These are phyloP conservation scores for Drosophila leonis DNA, from an alignment of 2,888 invertebrate species.

Conservation along the genomic window DNA sequence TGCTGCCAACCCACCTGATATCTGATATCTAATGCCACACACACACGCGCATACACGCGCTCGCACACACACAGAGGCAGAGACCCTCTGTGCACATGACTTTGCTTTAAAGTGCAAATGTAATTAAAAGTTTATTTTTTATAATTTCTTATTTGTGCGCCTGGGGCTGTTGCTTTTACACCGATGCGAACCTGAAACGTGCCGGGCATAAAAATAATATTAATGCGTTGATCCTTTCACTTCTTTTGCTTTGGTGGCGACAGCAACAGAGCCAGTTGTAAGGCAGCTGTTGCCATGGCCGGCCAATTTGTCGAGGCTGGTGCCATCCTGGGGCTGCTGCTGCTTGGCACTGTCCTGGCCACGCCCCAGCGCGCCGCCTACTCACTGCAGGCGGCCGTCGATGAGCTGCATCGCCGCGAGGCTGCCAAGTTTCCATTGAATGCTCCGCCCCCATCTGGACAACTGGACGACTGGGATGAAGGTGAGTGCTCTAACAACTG, in stretches of 20 bases:
- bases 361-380: slow-evolving; percentile 78
- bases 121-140: slow-evolving; percentile 75
- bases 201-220: slow-evolving; percentile 57
- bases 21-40: slow-evolving; percentile 23
- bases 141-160: neutral
- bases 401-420: slow-evolving; percentile 85
- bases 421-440: slow-evolving; percentile 81
- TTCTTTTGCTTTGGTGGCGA: slow-evolving; percentile 18
- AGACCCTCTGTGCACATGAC: slow-evolving; percentile 6
- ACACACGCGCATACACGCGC: slow-evolving; percentile 9
- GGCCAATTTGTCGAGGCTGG: slow-evolving; percentile 39
- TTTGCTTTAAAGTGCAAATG: slow-evolving; percentile 68
- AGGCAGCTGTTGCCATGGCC: slow-evolving; percentile 47
- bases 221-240: slow-evolving; percentile 46
- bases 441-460: slow-evolving; percentile 69
- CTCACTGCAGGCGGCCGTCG: slow-evolving; percentile 85
- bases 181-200: slow-evolving; percentile 53
- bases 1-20: slow-evolving; percentile 13
- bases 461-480: slow-evolving; percentile 84
- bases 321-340: slow-evolving; percentile 32
- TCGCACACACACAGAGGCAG: slow-evolving; percentile 11
- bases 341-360: slow-evolving; percentile 27
- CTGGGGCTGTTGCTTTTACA: neutral
- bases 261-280: slow-evolving; percentile 22
- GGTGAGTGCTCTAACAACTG: slow-evolving; percentile 71